phyloP scores from a whole-genome alignment of 2,888 invertebrate species.

The Drosophila formosana region DNA sequence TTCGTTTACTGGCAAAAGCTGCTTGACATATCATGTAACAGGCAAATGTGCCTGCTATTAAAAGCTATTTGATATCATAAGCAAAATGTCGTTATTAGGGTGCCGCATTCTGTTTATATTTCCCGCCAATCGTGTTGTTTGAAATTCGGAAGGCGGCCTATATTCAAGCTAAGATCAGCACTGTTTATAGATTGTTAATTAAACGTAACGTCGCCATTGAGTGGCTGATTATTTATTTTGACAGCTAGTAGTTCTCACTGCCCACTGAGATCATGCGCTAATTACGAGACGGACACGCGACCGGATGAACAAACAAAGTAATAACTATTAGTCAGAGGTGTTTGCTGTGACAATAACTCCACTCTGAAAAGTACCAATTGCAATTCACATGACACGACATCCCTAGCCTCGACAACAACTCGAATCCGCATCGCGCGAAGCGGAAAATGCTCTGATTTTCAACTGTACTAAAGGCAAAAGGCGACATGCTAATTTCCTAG shows the following conservation, averaged over 20 bases:
- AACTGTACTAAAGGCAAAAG: constrained; percentile 24
- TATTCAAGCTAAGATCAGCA: background rate
- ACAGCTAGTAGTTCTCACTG: constrained; percentile 12
- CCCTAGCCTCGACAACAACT: constrained; percentile 17
- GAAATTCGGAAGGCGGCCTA: background rate
- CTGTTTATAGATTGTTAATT: background rate
- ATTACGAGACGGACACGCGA: constrained; percentile 64
- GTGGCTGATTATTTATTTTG: constrained; percentile 26
- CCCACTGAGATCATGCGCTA: constrained; percentile 60
- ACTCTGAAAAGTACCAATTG: constrained; percentile 23
- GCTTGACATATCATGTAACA: background rate
- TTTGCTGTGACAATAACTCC: constrained; percentile 37
- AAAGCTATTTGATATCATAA: background rate
- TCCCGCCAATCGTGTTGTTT: background rate
- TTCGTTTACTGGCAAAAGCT: background rate
- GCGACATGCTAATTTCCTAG: constrained; percentile 55
- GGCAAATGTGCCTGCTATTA: background rate
- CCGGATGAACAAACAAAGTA: constrained; percentile 28
- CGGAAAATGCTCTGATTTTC: constrained; percentile 48
- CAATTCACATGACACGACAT: constrained; percentile 63
- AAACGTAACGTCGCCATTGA: constrained; percentile 5
- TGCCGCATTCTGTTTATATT: background rate
- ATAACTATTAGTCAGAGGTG: constrained; percentile 51
- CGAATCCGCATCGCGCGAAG: constrained; percentile 9
- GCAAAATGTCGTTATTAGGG: background rate